Evolutionary conservation across 1,140 invertebrate genomes (phyloP).

Genomic region (Drosophila arizonae): DNA sequence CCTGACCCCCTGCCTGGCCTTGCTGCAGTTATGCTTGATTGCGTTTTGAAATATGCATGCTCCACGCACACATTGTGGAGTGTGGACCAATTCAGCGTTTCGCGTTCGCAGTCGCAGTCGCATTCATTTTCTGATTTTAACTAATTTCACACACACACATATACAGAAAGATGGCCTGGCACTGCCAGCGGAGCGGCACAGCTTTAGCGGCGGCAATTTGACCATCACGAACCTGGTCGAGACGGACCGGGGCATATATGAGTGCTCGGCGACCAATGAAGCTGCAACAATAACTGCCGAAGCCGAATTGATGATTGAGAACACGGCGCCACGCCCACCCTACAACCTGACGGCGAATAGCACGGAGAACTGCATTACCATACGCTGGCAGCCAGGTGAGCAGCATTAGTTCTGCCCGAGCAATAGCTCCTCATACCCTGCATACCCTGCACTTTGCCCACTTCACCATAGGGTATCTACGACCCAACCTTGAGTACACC

Average conservation of each 20-base stretch:
- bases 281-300: slow-evolving; percentile 94
- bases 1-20: neutral
- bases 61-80: neutral
- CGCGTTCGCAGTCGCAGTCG: neutral
- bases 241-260: slow-evolving; percentile 94
- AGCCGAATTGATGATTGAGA: slow-evolving; percentile 94
- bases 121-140: slow-evolving; percentile 19
- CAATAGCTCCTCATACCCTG: neutral
- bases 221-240: slow-evolving; percentile 92
- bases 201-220: slow-evolving; percentile 91
- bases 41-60: slow-evolving; percentile 67
- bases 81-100: neutral
- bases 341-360: slow-evolving; percentile 93
- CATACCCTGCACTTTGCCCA: neutral
- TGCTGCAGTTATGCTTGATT: slow-evolving; percentile 62
- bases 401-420: neutral
- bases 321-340: slow-evolving; percentile 94
- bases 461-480: slow-evolving; percentile 86
- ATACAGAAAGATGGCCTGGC: slow-evolving; percentile 89
- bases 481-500: slow-evolving; percentile 91
- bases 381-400: slow-evolving; percentile 91
- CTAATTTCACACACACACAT: slow-evolving; percentile 21
- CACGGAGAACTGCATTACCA: slow-evolving; percentile 89
- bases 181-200: slow-evolving; percentile 87
- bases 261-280: slow-evolving; percentile 95